Evolutionary conservation across 2,797 vertebrate species (phyloP).

Genomic region (Alosa sapidissima): DNA sequence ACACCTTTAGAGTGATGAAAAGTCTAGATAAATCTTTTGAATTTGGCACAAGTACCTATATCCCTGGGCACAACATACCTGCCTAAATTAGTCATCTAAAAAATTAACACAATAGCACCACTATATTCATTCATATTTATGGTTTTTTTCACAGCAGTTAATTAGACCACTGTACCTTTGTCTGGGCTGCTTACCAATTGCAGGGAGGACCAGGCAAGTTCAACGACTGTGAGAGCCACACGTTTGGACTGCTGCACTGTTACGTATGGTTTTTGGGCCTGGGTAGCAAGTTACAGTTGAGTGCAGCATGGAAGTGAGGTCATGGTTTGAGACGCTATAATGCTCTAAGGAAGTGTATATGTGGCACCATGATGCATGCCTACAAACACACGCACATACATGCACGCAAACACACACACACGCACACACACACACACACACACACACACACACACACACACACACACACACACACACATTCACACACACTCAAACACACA

Average conservation of each 20-base stretch:
- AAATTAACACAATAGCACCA: neutral
- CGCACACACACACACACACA: neutral
- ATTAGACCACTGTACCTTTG: neutral
- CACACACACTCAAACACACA: neutral
- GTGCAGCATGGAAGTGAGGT: neutral
- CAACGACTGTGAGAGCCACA: neutral
- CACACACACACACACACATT: neutral
- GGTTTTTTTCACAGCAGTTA: neutral
- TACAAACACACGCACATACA: neutral
- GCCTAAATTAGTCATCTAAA: constrained; percentile 4
- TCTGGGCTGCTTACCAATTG: neutral
- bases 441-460: neutral
- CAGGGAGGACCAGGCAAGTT: neutral
- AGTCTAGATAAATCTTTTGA: neutral
- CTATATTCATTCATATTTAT: neutral
- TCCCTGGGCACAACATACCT: neutral
- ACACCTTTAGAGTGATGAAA: neutral
- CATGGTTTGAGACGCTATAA: neutral
- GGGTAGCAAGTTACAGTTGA: neutral
- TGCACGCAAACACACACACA: neutral
- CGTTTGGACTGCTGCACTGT: neutral
- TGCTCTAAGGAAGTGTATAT: neutral
- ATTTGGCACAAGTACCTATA: neutral
- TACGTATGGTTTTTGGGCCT: neutral
- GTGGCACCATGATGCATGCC: neutral